Base-by-base conservation (phyloP, 2,797 vertebrate species). In the Synaphobranchus kaupii region DNA sequence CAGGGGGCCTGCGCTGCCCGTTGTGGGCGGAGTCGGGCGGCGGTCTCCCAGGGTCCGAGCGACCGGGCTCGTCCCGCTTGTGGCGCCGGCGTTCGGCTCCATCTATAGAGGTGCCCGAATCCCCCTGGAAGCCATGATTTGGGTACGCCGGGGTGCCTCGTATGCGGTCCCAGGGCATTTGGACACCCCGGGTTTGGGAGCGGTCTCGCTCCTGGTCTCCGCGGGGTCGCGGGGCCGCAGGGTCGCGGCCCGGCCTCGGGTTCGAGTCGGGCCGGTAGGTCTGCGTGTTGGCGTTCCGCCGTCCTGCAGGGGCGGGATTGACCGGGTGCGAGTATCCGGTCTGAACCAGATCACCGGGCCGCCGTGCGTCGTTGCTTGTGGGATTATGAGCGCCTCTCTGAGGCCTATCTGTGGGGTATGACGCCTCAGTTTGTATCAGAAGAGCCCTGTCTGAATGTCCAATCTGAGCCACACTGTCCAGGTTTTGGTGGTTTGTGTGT, bases 111-210 rank as follows among this genome's bases (percentile, higher is more conserved):
- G 15, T 3, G 22, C 84, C 89, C 54, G 90, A 31, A 2, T 90
- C 60, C 71, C 12, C 88, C 90, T 90, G 28, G 86, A 87, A 85
- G 9, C 34, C 86, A 34, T 48, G 85, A 0, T 85, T 92, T 15
- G 95, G 96, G 88, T 96, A 97, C 0, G 94, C 89, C 0, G 96
- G 96, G 0, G 96, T 97, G 71, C 94, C 95, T 86, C 90, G 90
- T 44, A 95, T 89, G 48, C 4, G 91, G 88, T 96, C 95, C 96
- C 94, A 96, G 0, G 95, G 93, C 91, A 91, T 91, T 88, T 93
- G 95, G 90, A 86, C 9, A 76, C 34, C n/a, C 58, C 60, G 0
- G 83, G 86, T 89, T 56, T 88, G 63, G 50, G 88, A 90, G n/a
- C 28, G 44, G 0, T 0, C 86, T 48, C 58, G 6, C 6, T 22